Evolutionary conservation across 2,797 vertebrate species (phyloP).

Genomic region (Pantherophis alleghaniensis): DNA sequence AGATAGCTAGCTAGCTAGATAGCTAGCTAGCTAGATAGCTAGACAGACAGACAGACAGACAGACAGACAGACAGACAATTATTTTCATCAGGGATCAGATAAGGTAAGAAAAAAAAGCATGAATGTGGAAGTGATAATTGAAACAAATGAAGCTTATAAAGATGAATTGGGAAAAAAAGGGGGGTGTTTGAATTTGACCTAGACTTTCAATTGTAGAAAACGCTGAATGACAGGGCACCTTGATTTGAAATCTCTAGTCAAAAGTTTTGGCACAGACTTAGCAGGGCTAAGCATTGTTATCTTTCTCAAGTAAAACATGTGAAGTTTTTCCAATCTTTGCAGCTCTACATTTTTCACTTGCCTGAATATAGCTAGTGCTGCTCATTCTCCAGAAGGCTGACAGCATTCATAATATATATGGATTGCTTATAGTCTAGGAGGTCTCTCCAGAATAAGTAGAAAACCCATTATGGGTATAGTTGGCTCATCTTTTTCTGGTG

Average conservation of each 20-base stretch:
- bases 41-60: background rate
- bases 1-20: too few species aligned
- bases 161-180: background rate
- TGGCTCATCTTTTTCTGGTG: background rate
- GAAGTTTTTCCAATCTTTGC: background rate
- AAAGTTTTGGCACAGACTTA: background rate
- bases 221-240: background rate
- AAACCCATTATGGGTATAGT: background rate
- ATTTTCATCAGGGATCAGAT: background rate
- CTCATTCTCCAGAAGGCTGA: background rate
- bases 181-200: background rate
- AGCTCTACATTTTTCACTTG: background rate
- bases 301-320: background rate
- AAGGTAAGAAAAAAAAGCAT: background rate
- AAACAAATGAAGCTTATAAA: background rate
- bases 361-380: background rate
- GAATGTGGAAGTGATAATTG: background rate
- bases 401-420: background rate
- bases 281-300: background rate
- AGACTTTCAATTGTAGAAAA: background rate
- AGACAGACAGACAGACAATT: background rate
- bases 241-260: background rate
- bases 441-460: background rate
- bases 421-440: background rate
- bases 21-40: background rate